phyloP scores from a whole-genome alignment of 2,113 vertebrate species.

The Burhinus bistriatus region DNA sequence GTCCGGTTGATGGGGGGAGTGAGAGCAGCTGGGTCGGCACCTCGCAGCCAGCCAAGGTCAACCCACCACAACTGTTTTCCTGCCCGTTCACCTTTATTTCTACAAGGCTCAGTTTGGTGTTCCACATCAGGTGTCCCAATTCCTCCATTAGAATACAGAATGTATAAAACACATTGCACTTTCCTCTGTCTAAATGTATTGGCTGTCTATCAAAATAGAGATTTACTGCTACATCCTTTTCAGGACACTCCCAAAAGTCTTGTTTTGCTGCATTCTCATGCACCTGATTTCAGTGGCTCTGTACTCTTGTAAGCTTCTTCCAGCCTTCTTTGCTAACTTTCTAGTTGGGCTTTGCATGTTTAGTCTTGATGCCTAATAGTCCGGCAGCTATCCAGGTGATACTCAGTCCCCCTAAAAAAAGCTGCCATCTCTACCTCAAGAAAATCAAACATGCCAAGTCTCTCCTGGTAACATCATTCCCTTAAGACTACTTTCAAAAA shows the following conservation, averaged over 20 bases:
- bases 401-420: not conserved
- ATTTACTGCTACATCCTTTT: not conserved
- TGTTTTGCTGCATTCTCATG: not conserved
- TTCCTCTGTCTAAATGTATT: not conserved
- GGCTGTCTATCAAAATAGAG: not conserved
- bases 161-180: not conserved
- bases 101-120: not conserved
- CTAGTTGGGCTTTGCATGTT: not conserved
- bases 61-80: not conserved
- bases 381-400: not conserved
- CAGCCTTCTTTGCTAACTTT: not conserved
- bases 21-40: not conserved
- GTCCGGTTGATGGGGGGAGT: not conserved
- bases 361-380: not conserved
- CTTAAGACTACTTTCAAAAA: not conserved
- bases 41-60: not conserved
- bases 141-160: not conserved
- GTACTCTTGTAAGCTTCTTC: not conserved
- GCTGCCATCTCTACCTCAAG: not conserved
- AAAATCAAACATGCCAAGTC: not conserved
- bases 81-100: not conserved
- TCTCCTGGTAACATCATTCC: not conserved
- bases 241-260: not conserved
- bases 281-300: not conserved
- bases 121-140: not conserved